Evolutionary conservation across 2,797 vertebrate genomes (phyloP), one percentile per base, ranked within the genome.

Genomic region (Thaleichthys pacificus): DNA sequence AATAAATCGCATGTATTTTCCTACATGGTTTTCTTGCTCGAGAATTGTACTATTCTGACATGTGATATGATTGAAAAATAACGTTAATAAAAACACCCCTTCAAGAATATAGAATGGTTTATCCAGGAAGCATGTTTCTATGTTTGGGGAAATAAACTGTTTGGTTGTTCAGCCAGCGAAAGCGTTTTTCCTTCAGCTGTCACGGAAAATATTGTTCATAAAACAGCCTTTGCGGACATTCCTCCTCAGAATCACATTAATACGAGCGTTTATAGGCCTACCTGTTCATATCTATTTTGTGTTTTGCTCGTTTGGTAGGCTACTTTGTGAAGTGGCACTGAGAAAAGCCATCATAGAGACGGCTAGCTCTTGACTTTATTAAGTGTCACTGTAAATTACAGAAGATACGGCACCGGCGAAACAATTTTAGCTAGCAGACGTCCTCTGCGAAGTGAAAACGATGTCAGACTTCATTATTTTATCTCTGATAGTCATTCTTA

Each of bases 381-480:
- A 42, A 60, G n/a, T 67, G 49, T 54, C 24, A 19, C n/a, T 12
- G 28, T 42, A 42, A 42, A 42, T 42, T 42, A 42, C 38, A 42
- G 38, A 42, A 42, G 22, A 12, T 26, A 22, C 58, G 26, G 1
- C 11, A 24, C 3, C 22, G 9, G 8, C 58, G 4, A 22, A 22
- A 24, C 22, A n/a, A 6, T 11, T 22, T 12, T 57, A 22, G 4
- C 58, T n/a, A 19, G 15, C 51, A 19, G 51, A 19, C 15, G 19
- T 17, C 15, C 5, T 60, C 58, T 60, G 21, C 4, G 15, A 17
- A 19, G 14, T 54, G 15, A 51, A 54, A 19, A 82, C 32, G 58
- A 96, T 97, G 94, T 93, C 94, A 0, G 96, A 97, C 76, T 90
- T 95, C 64, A 80, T 94, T 0, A 88, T 97, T 1, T 86, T 97